phyloP scores from a whole-genome alignment of 2,797 vertebrate genomes.

The Martes flavigula region DNA sequence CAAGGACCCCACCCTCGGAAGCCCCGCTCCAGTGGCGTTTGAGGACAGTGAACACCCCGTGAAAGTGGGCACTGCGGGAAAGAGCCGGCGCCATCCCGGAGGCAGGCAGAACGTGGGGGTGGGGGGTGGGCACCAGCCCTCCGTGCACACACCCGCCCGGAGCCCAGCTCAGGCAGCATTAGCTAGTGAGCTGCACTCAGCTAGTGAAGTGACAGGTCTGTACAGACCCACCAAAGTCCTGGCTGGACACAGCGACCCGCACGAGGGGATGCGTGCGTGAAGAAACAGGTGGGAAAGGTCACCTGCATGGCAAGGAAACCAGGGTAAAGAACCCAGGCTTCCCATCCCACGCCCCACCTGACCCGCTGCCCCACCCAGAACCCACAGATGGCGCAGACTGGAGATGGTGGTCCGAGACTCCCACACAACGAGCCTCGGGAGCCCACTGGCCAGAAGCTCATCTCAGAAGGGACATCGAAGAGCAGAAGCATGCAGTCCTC shows the following conservation, averaged over 20 bases:
- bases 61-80: not conserved
- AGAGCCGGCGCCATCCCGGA: not conserved
- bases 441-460: not conserved
- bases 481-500: not conserved
- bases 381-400: not conserved
- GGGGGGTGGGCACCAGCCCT: not conserved
- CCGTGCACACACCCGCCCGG: not conserved
- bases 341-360: not conserved
- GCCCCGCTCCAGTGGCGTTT: not conserved
- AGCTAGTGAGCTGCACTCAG: not conserved
- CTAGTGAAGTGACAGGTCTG: not conserved
- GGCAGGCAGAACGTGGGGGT: not conserved
- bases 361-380: not conserved
- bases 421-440: not conserved
- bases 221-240: not conserved
- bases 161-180: not conserved
- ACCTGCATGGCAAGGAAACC: not conserved
- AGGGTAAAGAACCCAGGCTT: not conserved
- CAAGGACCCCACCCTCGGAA: not conserved
- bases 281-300: not conserved
- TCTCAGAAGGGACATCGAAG: not conserved
- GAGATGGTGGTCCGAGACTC: not conserved
- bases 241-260: not conserved
- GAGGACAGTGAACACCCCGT: not conserved
- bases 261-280: too few relatives aligned